Base-by-base conservation (phyloP, 2,888 invertebrate genomes). In the Cheilosia variabilis region DNA sequence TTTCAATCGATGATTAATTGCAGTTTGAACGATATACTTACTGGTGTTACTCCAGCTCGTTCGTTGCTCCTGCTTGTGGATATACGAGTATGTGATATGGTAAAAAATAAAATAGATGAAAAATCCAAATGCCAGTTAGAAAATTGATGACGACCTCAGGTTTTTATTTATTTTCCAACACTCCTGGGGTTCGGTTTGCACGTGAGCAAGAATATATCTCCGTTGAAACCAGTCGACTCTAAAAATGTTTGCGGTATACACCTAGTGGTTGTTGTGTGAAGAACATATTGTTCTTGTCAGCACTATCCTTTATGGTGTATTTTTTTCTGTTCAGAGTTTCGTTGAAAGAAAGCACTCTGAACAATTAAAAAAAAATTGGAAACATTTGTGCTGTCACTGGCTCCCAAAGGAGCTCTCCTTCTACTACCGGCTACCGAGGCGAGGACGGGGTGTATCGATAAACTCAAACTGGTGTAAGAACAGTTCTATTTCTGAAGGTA, bases 91-190 rank as follows among this genome's bases (percentile, higher is more conserved):
- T 57, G 47, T 45, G 50, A 52, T 52, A 63, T 57, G 55, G 60
- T 22, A 15, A 57, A 45, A 50, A 22, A 47, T 27, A n/a, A 17
- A 52, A 37, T 22, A 17, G 58, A 57, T 62, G 60, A 50, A 43
- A 76, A 75, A 47, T 75, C 69, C 60, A 76, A 79, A 79, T 80
- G 79, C 69, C 84, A 84, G 84, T 79, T 80, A 75, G 84, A 75
- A 80, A 84, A 84, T 84, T 84, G 84, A 84, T 84, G 84, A 84
- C 79, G 80, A 84, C 80, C 80, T 80, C 79, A 79, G 78, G 84
- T 79, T 84, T 79, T 79, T 79, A 84, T 84, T 80, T 84, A 71
- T 79, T 79, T 37, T 75, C 71, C 79, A 79, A 80, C 80, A 71
- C 84, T 73, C 62, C 27, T 53, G 83, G 78, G 63, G 73, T 68